These are phyloP conservation scores for Vipera ursinii DNA, from an alignment of 2,797 vertebrate species.

Conservation along the genomic window DNA sequence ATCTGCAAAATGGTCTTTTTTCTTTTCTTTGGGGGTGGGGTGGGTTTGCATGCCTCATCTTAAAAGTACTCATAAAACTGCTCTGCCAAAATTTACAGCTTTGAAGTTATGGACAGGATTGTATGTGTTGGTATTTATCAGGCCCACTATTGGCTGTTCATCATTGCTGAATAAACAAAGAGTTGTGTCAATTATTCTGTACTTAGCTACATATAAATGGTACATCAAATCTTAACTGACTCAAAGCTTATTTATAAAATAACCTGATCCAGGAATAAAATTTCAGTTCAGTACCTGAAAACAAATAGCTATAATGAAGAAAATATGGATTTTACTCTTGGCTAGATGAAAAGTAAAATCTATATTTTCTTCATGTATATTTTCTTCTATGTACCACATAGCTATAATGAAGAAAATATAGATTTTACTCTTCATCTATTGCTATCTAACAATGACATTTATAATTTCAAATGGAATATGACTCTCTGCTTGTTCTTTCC, in stretches of 20 bases:
- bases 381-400: background rate
- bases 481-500: conserved; percentile 49
- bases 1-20: background rate
- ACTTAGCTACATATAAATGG: background rate
- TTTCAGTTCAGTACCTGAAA: conserved; percentile 1
- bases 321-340: background rate
- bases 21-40: background rate
- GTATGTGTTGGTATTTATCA: background rate
- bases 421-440: background rate
- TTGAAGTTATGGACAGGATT: background rate
- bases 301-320: conserved; percentile 29
- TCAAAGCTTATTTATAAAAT: background rate
- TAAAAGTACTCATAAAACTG: background rate
- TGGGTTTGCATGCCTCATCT: background rate
- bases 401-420: background rate
- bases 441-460: background rate
- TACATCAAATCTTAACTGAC: background rate
- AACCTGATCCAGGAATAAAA: background rate
- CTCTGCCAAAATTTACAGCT: background rate
- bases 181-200: background rate
- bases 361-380: background rate
- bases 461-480: background rate
- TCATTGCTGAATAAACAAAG: background rate
- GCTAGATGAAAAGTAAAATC: background rate
- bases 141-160: background rate